phyloP scores from a whole-genome alignment of 2,888 invertebrate genomes.

The Polydesmus complanatus region DNA sequence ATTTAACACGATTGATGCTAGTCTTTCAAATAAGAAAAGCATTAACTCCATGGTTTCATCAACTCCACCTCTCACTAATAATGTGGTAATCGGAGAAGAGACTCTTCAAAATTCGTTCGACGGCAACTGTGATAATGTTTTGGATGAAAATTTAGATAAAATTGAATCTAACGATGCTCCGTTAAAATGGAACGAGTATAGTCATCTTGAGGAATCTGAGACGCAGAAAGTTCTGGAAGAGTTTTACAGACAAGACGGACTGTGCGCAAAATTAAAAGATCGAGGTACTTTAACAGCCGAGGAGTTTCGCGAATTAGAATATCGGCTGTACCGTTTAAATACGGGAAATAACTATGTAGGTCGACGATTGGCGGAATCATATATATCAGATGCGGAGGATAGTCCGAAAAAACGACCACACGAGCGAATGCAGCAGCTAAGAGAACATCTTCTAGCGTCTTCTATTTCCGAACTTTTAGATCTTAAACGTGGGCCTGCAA shows the following conservation, averaged over 20 bases:
- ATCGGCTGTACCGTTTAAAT: constrained; percentile 55
- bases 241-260: constrained; percentile 54
- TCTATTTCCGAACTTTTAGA: not conserved
- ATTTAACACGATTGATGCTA: not conserved
- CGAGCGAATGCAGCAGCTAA: not conserved
- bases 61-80: not conserved
- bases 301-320: constrained; percentile 42
- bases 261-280: constrained; percentile 14
- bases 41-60: constrained; percentile 1
- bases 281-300: constrained; percentile 9
- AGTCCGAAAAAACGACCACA: constrained; percentile 41
- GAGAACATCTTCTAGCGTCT: constrained; percentile 9
- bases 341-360: constrained; percentile 62
- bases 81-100: not conserved
- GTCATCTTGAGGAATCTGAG: constrained; percentile 62
- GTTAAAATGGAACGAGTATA: not conserved
- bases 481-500: constrained; percentile 23
- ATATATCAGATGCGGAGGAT: constrained; percentile 33
- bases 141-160: not conserved
- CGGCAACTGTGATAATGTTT: not conserved
- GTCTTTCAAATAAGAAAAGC: not conserved
- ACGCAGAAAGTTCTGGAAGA: constrained; percentile 82
- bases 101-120: not conserved
- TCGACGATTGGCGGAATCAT: constrained; percentile 48
- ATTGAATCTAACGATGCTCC: not conserved